Evolutionary conservation across 2,113 vertebrate species (phyloP).

Genomic region (Vulpes lagopus): DNA sequence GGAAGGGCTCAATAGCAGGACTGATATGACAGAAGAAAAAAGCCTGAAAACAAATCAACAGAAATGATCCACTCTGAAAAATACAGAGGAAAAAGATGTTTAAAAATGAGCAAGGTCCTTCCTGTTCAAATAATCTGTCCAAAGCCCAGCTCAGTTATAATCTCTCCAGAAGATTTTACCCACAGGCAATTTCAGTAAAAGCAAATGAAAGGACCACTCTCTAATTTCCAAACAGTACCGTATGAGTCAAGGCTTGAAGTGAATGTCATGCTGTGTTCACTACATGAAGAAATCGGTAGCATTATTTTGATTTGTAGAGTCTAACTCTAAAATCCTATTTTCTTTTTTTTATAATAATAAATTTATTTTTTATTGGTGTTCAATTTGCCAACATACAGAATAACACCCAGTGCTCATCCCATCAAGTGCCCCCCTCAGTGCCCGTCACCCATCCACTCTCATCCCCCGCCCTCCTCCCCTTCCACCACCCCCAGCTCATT

Average conservation of each 20-base stretch:
- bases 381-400: too few species aligned
- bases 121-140: neutral
- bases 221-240: neutral
- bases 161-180: neutral
- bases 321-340: neutral
- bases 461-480: too few species aligned
- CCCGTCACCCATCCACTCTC: too few species aligned
- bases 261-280: neutral
- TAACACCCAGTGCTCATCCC: too few species aligned
- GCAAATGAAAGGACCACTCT: neutral
- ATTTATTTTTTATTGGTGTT: too few species aligned
- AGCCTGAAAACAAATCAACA: neutral
- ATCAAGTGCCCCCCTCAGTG: too few species aligned
- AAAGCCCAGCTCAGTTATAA: neutral
- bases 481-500: too few species aligned
- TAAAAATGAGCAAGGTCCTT: neutral
- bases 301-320: neutral
- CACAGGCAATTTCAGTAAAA: neutral
- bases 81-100: neutral
- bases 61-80: slow-evolving; percentile 16
- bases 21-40: neutral
- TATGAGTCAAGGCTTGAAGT: neutral
- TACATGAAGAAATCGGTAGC: neutral
- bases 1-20: slow-evolving; percentile 1
- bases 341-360: neutral